phyloP scores from a whole-genome alignment of 2,888 invertebrate species.

The Lysandra coridon region DNA sequence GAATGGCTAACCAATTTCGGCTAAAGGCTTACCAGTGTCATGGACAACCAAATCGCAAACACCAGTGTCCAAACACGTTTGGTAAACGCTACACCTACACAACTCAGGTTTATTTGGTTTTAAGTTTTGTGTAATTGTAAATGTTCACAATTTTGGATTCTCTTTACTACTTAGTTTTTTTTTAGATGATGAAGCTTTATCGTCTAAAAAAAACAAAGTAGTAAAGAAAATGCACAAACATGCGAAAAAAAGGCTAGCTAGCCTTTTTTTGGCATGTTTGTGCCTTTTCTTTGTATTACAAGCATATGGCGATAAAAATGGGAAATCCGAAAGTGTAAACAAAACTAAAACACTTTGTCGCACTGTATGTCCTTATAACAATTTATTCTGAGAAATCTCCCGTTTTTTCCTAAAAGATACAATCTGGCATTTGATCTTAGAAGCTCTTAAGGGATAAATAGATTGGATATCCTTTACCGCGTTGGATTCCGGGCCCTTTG shows the following conservation, averaged over 20 bases:
- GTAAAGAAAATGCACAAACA: no score
- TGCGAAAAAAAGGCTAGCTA: no score
- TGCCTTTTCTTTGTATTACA: background rate
- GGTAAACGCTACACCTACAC: background rate
- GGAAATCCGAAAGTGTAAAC: background rate
- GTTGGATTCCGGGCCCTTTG: background rate
- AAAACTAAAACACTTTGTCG: background rate
- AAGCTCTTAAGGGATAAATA: conserved; percentile 22
- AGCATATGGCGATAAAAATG: background rate
- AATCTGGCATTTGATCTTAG: conserved; percentile 26
- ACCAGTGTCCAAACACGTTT: background rate
- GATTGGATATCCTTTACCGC: conserved; percentile 28
- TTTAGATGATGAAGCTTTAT: no score
- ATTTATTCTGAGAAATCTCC: conserved; percentile 1
- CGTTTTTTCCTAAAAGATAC: conserved; percentile 15
- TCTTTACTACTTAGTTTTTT: background rate
- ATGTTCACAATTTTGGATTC: background rate
- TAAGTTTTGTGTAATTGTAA: background rate
- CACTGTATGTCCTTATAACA: background rate
- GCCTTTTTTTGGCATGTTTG: no score
- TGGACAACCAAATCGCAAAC: conserved; percentile 5
- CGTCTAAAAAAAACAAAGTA: no score
- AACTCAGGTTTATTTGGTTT: background rate
- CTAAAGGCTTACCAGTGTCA: conserved; percentile 16
- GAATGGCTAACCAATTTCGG: conserved; percentile 14